Evolutionary conservation across 2,113 vertebrate species (phyloP).

Genomic region (Otolemur garnettii): DNA sequence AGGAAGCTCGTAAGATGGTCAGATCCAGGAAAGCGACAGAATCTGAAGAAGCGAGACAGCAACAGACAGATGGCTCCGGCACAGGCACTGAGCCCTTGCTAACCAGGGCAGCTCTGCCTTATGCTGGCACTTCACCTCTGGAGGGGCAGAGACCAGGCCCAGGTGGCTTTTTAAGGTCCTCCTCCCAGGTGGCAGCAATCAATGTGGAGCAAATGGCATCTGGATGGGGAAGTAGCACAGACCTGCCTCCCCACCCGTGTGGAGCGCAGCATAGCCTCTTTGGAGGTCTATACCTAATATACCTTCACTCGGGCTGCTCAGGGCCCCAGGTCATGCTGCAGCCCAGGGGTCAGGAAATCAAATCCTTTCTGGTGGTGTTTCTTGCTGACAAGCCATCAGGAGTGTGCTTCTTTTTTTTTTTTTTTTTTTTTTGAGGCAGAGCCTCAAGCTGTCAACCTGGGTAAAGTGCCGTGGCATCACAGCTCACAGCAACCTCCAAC

Average conservation of each 20-base stretch:
- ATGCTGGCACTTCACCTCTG: neutral
- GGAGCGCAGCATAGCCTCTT: neutral
- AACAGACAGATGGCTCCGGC: neutral
- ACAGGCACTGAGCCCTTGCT: neutral
- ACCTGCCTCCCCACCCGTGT: neutral
- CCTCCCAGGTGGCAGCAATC: neutral
- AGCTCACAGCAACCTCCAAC: too few relatives aligned
- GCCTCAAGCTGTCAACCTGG: too few relatives aligned
- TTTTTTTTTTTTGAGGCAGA: too few relatives aligned
- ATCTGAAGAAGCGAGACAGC: neutral
- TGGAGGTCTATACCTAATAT: neutral
- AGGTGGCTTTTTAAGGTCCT: neutral
- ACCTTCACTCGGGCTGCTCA: neutral
- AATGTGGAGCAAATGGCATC: neutral
- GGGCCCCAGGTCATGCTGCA: neutral
- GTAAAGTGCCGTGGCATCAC: too few relatives aligned
- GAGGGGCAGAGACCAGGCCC: neutral
- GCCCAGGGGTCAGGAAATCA: neutral
- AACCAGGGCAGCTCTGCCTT: neutral
- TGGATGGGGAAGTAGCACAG: neutral
- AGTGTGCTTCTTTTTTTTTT: neutral
- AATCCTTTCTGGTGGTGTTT: neutral
- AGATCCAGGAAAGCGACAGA: constrained; percentile 1
- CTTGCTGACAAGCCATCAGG: neutral
- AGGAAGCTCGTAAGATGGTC: neutral